These are phyloP conservation scores for Rhodinocichla rosea DNA, from an alignment of 2,113 vertebrate species.

Conservation along the genomic window DNA sequence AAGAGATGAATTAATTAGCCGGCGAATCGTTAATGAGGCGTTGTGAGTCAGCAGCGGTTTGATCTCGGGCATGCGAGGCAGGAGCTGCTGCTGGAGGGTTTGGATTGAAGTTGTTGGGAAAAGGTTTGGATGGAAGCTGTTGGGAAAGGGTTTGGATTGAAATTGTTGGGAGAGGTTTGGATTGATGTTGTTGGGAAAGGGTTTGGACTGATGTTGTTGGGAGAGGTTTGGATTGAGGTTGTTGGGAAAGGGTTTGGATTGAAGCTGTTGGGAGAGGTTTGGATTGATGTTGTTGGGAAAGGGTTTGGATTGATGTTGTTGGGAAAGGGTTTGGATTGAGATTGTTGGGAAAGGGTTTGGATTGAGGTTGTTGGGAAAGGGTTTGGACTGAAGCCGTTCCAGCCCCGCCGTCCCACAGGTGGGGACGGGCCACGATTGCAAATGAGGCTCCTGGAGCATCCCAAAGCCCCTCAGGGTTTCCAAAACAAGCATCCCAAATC, in stretches of 20 bases:
- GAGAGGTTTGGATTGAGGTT: background rate
- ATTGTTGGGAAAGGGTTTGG: background rate
- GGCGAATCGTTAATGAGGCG: background rate
- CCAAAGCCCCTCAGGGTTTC: background rate
- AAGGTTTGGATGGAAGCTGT: background rate
- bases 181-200: background rate
- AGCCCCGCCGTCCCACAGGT: fast-evolving
- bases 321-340: background rate
- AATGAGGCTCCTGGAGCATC: background rate
- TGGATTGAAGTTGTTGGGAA: background rate
- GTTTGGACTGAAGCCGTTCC: background rate
- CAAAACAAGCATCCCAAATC: fast-evolving
- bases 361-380: background rate
- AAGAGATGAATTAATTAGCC: conserved; percentile 28
- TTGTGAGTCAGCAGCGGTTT: background rate
- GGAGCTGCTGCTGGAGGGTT: background rate
- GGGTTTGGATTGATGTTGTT: background rate
- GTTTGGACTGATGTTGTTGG: background rate
- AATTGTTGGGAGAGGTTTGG: background rate
- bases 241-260: background rate
- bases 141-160: background rate
- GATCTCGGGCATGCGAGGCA: background rate
- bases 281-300: background rate
- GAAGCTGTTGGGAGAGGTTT: background rate
- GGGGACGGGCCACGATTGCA: fast-evolving